Evolutionary conservation across 2,113 vertebrate genomes (phyloP).

Genomic region (Oncorhynchus kisutch): DNA sequence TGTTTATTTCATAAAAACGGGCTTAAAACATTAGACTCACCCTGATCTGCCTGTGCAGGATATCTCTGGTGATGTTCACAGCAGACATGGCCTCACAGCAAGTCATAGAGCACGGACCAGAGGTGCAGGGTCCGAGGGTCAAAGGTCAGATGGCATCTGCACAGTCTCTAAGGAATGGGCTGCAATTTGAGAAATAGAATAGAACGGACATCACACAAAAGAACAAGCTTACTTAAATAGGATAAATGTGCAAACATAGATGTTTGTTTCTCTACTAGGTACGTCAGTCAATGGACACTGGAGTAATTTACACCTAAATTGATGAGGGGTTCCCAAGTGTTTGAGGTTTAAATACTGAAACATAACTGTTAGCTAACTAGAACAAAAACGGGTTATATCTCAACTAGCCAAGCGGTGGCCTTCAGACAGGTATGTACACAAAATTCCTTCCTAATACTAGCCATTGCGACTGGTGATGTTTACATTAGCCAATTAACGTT

Average conservation of each 20-base stretch:
- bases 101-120: slow-evolving; percentile 61
- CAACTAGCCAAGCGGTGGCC: too few species aligned
- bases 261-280: not conserved
- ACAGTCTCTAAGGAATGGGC: slow-evolving; percentile 47
- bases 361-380: not conserved
- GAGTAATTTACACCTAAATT: not conserved
- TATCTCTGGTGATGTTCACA: slow-evolving; percentile 90
- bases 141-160: slow-evolving; percentile 76
- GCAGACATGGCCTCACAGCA: slow-evolving; percentile 84
- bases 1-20: not conserved
- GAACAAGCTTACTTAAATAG: not conserved
- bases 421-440: too few species aligned
- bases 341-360: not conserved
- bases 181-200: slow-evolving; percentile 9
- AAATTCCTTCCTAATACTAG: too few species aligned
- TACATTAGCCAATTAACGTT: too few species aligned
- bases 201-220: not conserved
- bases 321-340: not conserved
- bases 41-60: slow-evolving; percentile 86
- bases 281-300: not conserved
- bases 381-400: too few species aligned
- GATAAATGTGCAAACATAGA: not conserved
- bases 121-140: slow-evolving; percentile 48
- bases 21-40: slow-evolving; percentile 45
- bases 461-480: too few species aligned